Conservation (phyloP, 2,888 invertebrate genomes). For the Apotomis capreana region DNA sequence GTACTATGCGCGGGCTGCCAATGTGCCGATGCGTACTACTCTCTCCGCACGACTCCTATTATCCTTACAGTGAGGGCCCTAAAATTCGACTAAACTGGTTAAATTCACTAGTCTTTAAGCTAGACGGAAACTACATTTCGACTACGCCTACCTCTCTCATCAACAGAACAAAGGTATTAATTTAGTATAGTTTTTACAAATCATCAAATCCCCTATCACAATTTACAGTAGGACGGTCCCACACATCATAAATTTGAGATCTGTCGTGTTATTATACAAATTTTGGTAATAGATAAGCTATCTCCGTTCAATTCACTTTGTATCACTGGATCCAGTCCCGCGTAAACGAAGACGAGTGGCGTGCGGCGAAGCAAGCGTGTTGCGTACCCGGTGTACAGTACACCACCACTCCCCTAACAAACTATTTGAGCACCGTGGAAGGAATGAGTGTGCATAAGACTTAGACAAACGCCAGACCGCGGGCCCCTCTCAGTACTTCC, state of each 20-base stretch:
- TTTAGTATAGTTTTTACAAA: conserved; percentile 55
- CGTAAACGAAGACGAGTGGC: conserved; percentile 44
- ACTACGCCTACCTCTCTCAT: conserved; percentile 56
- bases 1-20: conserved; percentile 61
- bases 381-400: background rate
- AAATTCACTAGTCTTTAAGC: conserved; percentile 74
- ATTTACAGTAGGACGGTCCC: conserved; percentile 81
- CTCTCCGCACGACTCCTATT: conserved; percentile 58
- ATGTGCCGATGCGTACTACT: conserved; percentile 62
- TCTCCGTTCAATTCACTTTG: conserved; percentile 67
- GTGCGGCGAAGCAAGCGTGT: conserved; percentile 22
- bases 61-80: conserved; percentile 66
- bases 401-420: conserved; percentile 54
- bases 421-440: conserved; percentile 87
- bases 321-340: conserved; percentile 66
- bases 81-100: conserved; percentile 71
- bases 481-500: conserved; percentile 15
- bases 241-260: conserved; percentile 79
- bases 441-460: conserved; percentile 85
- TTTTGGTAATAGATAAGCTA: conserved; percentile 59
- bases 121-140: conserved; percentile 69
- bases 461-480: conserved; percentile 57
- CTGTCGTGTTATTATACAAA: conserved; percentile 66
- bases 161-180: conserved; percentile 54
- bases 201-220: conserved; percentile 72